phyloP scores from a whole-genome alignment of 2,113 vertebrate species.

The Coptodon bakossiorum region DNA sequence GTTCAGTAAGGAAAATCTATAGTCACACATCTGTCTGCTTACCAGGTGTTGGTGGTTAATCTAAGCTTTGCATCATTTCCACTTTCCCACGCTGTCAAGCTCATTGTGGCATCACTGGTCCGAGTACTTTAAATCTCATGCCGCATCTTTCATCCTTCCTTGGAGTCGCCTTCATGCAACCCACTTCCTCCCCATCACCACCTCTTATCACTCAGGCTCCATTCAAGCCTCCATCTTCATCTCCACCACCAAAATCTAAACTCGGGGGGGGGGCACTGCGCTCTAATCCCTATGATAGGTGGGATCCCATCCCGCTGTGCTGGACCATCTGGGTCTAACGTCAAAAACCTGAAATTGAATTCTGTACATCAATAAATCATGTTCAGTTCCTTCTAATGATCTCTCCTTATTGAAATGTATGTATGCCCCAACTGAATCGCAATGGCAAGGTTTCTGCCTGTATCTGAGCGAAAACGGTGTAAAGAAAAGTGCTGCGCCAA shows the following conservation, averaged over 20 bases:
- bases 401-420: background rate
- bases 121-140: background rate
- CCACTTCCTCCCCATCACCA: background rate
- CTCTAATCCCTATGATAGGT: background rate
- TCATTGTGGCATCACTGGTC: background rate
- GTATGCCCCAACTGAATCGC: background rate
- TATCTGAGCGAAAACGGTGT: background rate
- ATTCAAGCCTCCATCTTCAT: background rate
- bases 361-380: background rate
- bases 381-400: background rate
- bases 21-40: background rate
- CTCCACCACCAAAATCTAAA: background rate
- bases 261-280: fast-evolving
- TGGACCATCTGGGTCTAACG: background rate
- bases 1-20: background rate
- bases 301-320: background rate
- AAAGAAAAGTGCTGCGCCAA: background rate
- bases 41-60: background rate
- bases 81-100: background rate
- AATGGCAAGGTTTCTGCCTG: background rate
- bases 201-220: background rate
- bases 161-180: background rate
- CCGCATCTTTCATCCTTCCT: background rate
- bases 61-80: background rate
- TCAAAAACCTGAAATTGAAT: background rate